Evolutionary conservation across 2,113 vertebrate genomes (phyloP), one percentile per base, ranked within the genome.

Genomic region (Microcebus tavaratra): DNA sequence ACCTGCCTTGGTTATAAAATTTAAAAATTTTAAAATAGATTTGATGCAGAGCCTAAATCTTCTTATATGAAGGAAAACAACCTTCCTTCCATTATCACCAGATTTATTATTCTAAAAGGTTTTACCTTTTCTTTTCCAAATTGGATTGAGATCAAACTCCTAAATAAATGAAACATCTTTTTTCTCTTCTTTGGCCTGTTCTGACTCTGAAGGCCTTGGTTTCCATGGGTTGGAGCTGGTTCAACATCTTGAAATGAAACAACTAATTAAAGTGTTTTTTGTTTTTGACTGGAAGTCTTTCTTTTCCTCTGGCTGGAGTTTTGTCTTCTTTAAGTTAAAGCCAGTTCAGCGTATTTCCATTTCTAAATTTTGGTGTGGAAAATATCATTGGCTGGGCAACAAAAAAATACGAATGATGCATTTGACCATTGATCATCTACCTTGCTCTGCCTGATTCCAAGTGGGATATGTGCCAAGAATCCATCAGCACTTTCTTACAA

Each of bases 201-300:
- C 39, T 95, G 89, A 97, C 82, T 96, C 78, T 84, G 75, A 91
- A 96, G 92, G 79, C 73, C 86, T 94, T 87, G 59, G 8, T 92
- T 96, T 97, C 68, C 83, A 96, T 67, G 3, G 27, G n/a, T 75
- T 97, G 93, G 96, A 97, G 45, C 83, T 65, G 70, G 88, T 97
- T 91, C 95, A 95, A 93, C 27, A 67, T 95, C 89, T 96, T 96
- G 86, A 92, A 97, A 95, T 93, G 83, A 97, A 86, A 65, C 31
- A 0, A 72, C 88, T 93, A 93, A 97, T 94, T 97, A 95, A 93
- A 91, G 79, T 87, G 82, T 67, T 92, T 92, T 96, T 76, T 83
- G 91, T 23, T 68, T 94, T 92, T 88, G 97, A 81, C 94, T 59
- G 14, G 17, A 61, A 92, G 61, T 76, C 83, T 82, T 83, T 79